These are phyloP conservation scores for Agonopterix subpropinquella DNA, from an alignment of 2,888 invertebrate genomes.

Conservation along the genomic window DNA sequence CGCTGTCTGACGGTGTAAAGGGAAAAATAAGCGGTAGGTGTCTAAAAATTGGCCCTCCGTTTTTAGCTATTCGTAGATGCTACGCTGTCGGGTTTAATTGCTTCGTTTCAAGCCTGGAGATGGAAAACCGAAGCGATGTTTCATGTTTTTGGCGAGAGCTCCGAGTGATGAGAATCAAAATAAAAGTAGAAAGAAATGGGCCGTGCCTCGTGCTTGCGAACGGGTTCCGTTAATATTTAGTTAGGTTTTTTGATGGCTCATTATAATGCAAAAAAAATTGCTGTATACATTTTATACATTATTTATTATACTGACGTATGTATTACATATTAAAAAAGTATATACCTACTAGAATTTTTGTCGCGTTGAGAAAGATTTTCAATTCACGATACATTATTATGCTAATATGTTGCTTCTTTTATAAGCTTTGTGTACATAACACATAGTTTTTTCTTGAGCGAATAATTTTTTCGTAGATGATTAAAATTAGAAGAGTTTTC, in stretches of 20 bases:
- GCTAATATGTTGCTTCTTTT: too few relatives aligned
- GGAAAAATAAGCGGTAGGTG: conserved; percentile 24
- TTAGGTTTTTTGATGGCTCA: neutral
- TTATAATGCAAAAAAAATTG: too few relatives aligned
- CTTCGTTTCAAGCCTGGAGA: conserved; percentile 1
- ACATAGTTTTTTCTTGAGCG: too few relatives aligned
- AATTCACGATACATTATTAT: too few relatives aligned
- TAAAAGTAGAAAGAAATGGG: neutral
- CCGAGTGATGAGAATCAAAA: neutral
- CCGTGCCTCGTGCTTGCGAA: neutral
- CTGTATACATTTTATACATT: too few relatives aligned
- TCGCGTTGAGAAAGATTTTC: too few relatives aligned
- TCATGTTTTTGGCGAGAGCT: neutral
- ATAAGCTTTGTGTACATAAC: too few relatives aligned
- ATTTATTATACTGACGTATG: too few relatives aligned
- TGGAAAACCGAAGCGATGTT: conserved; percentile 1
- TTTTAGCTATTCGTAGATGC: neutral
- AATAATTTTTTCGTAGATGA: too few relatives aligned
- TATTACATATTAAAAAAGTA: too few relatives aligned
- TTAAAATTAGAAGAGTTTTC: too few relatives aligned
- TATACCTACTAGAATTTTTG: too few relatives aligned
- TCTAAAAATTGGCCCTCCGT: conserved; percentile 7
- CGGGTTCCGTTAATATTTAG: neutral
- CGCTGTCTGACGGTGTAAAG: conserved; percentile 24
- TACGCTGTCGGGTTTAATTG: conserved; percentile 8